Evolutionary conservation across 2,888 invertebrate species (phyloP), one percentile per base, ranked within the genome.

Genomic region (Amiota communis): DNA sequence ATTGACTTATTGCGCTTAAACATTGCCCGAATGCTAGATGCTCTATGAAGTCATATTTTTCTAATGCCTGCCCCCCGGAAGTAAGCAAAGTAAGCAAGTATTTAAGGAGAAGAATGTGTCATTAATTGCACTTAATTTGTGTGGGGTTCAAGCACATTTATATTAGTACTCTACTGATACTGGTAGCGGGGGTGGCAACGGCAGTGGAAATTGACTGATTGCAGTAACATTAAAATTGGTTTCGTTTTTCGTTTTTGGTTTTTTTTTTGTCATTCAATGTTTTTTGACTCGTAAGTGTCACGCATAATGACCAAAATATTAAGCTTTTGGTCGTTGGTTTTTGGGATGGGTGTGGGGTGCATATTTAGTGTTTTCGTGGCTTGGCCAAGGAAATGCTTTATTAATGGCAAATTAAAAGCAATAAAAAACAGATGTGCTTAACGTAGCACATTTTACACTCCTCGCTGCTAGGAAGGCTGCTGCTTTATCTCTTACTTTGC

Each of bases 391-490:
- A 80, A 83, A 83, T 83, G 83, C 86, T 86, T 87, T 87, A 87
- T 87, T 87, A 87, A 87, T 87, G 87, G 87, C 86, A 85, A 87
- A 87, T 87, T 87, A 87, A 87, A 87, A 87, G 87, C 85, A 87
- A 87, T 87, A 87, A 87, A 87, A 87, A 87, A 82, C 87, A 87
- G 87, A 87, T 87, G 87, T 87, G 87, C 87, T 87, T 86, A 86
- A 82, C 86, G 84, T 83, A 83, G 87, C 87, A 87, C 84, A 87
- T 85, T 83, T 80, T 80, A 79, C 78, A 75, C 76, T 76, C 51
- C 72, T 49, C 17, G 13, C 13, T 3, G 23, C 17, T 11, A 57
- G 10, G 46, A 64, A 64, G 15, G 17, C 63, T 65, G 17, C 63
- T 65, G 65, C 48, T 10, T 36, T 36, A 36, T 36, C 36, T 36